Evolutionary conservation across 2,888 invertebrate species (phyloP).

Genomic region (Caenorhabditis sp.): DNA sequence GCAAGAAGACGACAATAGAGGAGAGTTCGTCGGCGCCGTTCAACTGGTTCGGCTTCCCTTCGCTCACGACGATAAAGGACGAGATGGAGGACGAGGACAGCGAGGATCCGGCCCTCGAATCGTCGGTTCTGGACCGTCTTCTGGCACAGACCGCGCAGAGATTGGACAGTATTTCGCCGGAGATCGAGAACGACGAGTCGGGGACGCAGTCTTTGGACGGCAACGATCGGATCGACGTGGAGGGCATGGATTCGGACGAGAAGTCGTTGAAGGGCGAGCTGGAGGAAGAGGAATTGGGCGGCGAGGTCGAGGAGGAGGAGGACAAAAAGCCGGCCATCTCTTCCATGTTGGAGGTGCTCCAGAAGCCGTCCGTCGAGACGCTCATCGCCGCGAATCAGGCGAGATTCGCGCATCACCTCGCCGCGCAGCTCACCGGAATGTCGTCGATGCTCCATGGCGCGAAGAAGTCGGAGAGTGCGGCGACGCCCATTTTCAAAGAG

Average conservation of each 20-base stretch:
- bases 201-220: slow-evolving; percentile 61
- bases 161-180: slow-evolving; percentile 59
- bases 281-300: slow-evolving; percentile 26
- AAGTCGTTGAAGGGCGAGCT: slow-evolving; percentile 2
- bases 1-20: slow-evolving; percentile 35
- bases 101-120: slow-evolving; percentile 44
- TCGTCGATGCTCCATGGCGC: slow-evolving; percentile 41
- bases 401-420: slow-evolving; percentile 52
- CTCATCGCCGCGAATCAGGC: slow-evolving; percentile 56
- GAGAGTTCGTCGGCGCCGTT: slow-evolving; percentile 26
- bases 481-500: slow-evolving; percentile 19
- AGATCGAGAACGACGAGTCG: slow-evolving; percentile 65
- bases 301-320: slow-evolving; percentile 7
- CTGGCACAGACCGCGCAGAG: slow-evolving; percentile 55
- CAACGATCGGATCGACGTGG: slow-evolving; percentile 11
- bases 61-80: slow-evolving; percentile 31
- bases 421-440: slow-evolving; percentile 48
- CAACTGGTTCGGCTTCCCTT: slow-evolving; percentile 50
- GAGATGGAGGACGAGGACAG: slow-evolving; percentile 54
- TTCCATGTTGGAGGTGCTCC: neutral
- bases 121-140: slow-evolving; percentile 55
- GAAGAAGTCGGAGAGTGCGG: slow-evolving; percentile 36
- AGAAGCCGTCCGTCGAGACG: slow-evolving; percentile 45
- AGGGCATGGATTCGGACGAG: slow-evolving; percentile 14
- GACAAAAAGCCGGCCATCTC: neutral